Evolutionary conservation across 2,888 invertebrate genomes (phyloP).

Genomic region (Aspidiotus destructor): DNA sequence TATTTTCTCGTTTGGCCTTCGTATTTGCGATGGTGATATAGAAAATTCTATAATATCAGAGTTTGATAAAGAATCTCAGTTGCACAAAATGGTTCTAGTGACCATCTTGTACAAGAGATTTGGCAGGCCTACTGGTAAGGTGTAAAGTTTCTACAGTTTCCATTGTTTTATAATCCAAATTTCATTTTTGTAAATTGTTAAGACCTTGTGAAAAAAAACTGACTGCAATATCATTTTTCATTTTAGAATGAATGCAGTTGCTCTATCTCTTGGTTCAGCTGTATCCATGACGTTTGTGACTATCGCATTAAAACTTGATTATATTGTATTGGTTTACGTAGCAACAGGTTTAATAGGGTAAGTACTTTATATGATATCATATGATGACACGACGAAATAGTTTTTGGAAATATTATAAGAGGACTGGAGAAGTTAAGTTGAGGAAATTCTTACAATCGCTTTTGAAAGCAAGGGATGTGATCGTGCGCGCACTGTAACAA

Average conservation of each 20-base stretch:
- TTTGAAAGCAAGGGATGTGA: too few species aligned
- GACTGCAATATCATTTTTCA: neutral
- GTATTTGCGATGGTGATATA: neutral
- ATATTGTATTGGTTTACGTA: neutral
- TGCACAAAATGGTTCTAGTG: too few species aligned
- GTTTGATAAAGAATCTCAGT: neutral
- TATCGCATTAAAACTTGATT: neutral
- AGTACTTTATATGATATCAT: neutral
- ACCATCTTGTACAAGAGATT: too few species aligned
- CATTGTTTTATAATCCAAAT: too few species aligned
- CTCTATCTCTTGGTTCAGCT: neutral
- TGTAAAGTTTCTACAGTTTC: too few species aligned
- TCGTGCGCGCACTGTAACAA: too few species aligned
- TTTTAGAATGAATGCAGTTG: conserved; percentile 1
- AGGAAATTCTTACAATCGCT: too few species aligned
- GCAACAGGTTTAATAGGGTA: neutral
- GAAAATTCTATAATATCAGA: neutral
- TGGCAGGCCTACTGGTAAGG: too few species aligned
- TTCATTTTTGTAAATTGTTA: too few species aligned
- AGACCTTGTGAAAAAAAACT: too few species aligned
- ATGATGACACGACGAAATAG: neutral
- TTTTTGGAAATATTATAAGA: neutral
- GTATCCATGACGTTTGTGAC: neutral
- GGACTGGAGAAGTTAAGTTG: too few species aligned
- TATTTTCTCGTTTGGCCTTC: neutral